Conservation (phyloP, 2,113 vertebrate genomes). For the Petromus typicus region DNA sequence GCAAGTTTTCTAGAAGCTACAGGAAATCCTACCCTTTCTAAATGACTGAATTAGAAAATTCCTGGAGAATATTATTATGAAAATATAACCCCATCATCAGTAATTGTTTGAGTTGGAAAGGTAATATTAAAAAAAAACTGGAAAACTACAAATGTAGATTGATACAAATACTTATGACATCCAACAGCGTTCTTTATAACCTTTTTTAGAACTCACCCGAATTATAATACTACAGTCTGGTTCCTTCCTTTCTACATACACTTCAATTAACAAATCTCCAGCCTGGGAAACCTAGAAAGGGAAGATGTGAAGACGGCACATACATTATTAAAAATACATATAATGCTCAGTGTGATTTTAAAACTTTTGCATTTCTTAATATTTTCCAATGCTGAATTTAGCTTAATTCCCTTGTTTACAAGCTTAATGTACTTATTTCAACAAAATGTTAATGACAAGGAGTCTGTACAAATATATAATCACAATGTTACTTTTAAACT, state of each 20-base stretch:
- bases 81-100: not conserved
- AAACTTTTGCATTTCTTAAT: not conserved
- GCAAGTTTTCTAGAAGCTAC: not conserved
- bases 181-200: not conserved
- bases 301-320: not conserved
- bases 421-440: not conserved
- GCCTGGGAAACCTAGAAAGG: conserved; percentile 93
- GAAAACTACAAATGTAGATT: not conserved
- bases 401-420: not conserved
- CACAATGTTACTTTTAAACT: not conserved
- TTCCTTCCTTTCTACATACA: conserved; percentile 94
- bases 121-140: not conserved
- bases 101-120: not conserved
- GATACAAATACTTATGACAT: not conserved
- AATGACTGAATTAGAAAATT: conserved; percentile 5
- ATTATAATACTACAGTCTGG: conserved; percentile 96
- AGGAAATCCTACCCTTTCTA: conserved; percentile 33
- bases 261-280: conserved; percentile 97
- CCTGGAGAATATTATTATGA: not conserved
- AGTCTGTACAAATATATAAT: not conserved
- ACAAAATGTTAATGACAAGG: not conserved
- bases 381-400: not conserved
- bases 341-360: not conserved
- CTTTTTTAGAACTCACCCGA: conserved; percentile 87
- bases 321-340: not conserved